phyloP scores from a whole-genome alignment of 1,140 invertebrate genomes.

The Atta cephalotes region DNA sequence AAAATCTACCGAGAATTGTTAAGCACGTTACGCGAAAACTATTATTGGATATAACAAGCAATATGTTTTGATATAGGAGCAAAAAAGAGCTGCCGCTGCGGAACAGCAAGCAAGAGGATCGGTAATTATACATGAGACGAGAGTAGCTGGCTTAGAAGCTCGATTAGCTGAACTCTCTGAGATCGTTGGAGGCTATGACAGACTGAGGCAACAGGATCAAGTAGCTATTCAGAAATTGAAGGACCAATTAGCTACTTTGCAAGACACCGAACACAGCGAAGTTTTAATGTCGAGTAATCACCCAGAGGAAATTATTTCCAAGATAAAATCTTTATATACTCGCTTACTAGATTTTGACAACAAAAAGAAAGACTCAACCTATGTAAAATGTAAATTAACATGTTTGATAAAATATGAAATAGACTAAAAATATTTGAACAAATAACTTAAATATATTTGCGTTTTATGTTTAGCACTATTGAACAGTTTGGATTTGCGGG shows the following conservation, averaged over 20 bases:
- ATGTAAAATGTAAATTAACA: constrained; percentile 79
- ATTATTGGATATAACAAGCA: constrained; percentile 27
- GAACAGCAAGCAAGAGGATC: constrained; percentile 90
- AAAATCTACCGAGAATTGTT: constrained; percentile 49
- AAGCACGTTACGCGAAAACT: neutral
- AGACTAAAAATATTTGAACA: constrained; percentile 47
- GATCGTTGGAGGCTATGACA: constrained; percentile 93
- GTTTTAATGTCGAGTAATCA: constrained; percentile 73
- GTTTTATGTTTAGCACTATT: constrained; percentile 78
- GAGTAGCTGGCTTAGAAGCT: constrained; percentile 92
- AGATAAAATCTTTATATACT: constrained; percentile 80
- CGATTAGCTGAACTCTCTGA: constrained; percentile 93
- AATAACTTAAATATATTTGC: neutral
- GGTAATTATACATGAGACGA: constrained; percentile 90
- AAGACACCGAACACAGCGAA: constrained; percentile 82
- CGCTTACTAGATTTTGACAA: constrained; percentile 81
- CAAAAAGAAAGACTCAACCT: constrained; percentile 75
- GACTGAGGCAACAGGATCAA: constrained; percentile 91
- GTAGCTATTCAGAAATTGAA: constrained; percentile 91
- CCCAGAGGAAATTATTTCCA: constrained; percentile 78
- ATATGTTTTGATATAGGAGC: constrained; percentile 85
- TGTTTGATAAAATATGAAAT: constrained; percentile 19
- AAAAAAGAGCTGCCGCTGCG: constrained; percentile 89
- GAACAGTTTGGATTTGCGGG: constrained; percentile 76
- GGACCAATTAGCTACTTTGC: constrained; percentile 83